A percentile compares a stretch with the other conserved stretches of the same genome.
Evolutionary conservation across 2,888 invertebrate genomes (phyloP).

Genomic region (Xanthia icteritia): DNA sequence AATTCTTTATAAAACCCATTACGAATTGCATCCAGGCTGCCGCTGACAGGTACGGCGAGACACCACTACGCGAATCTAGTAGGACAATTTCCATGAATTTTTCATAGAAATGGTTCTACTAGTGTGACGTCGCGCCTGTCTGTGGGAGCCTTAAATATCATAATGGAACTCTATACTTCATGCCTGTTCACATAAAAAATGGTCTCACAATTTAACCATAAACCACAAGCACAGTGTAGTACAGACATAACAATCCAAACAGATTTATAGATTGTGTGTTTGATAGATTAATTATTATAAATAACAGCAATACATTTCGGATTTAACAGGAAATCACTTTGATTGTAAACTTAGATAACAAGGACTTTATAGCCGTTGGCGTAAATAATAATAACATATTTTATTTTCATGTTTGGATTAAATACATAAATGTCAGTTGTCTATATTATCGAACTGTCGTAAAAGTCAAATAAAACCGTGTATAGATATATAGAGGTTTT

Average conservation of each 20-base stretch:
- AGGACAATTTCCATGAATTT: no score
- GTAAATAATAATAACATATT: conserved; percentile 30
- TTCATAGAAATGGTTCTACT: no score
- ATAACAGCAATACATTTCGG: conserved; percentile 44
- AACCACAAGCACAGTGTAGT: background rate
- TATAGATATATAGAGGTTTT: conserved; percentile 8
- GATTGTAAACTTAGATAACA: conserved; percentile 53
- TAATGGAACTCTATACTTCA: background rate
- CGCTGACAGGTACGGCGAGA: no score
- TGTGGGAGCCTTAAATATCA: no score
- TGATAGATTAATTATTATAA: conserved; percentile 54
- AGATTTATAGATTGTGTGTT: conserved; percentile 13
- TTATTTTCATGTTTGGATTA: conserved; percentile 55
- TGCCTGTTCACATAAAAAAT: background rate
- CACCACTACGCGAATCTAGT: no score
- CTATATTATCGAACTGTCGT: conserved; percentile 25
- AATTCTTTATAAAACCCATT: background rate
- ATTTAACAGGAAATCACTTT: conserved; percentile 50
- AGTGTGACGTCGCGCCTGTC: no score
- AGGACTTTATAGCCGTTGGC: conserved; percentile 26
- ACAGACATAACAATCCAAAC: conserved; percentile 22
- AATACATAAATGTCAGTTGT: conserved; percentile 44
- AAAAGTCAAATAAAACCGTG: conserved; percentile 41
- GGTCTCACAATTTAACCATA: background rate
- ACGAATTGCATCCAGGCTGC: no score